A percentile compares a stretch with the other conserved stretches of the same genome.
Evolutionary conservation across 1,140 invertebrate genomes (phyloP).

Genomic region (Nasonia vitripennis): DNA sequence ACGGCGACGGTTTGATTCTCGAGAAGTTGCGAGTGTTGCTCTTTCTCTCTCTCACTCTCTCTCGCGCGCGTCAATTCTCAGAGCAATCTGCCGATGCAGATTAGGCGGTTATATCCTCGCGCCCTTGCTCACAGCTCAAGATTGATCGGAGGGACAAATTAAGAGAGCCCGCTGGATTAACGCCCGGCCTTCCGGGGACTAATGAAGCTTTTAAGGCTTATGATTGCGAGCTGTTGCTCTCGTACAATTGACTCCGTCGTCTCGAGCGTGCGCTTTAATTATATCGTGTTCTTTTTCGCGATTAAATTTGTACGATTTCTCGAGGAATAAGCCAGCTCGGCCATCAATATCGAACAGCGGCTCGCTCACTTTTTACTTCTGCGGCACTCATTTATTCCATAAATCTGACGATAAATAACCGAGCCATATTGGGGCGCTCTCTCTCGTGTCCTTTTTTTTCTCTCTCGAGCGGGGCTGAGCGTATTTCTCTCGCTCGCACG

Average conservation of each 20-base stretch:
- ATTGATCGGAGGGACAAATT: constrained; percentile 31
- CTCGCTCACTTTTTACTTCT: neutral
- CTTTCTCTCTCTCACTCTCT: no score
- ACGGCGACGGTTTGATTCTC: constrained; percentile 22
- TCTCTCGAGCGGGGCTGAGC: constrained; percentile 24
- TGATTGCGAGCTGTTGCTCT: neutral
- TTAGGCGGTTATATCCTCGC: constrained; percentile 57
- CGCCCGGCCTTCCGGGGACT: neutral
- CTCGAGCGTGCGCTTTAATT: no score
- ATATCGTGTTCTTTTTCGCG: no score
- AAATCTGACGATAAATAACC: constrained; percentile 76
- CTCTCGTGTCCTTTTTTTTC: constrained; percentile 43
- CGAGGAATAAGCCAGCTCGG: no score
- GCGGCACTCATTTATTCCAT: constrained; percentile 74
- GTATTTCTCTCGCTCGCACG: constrained; percentile 42
- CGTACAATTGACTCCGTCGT: neutral
- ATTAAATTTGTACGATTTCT: no score
- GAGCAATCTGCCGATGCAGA: constrained; percentile 72
- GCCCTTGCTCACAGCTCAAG: neutral
- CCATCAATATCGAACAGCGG: constrained; percentile 13
- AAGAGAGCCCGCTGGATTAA: constrained; percentile 31
- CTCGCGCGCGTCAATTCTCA: constrained; percentile 66
- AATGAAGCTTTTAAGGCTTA: constrained; percentile 33
- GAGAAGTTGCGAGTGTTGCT: neutral
- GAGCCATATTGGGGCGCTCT: constrained; percentile 68